Percentiles rank a stretch among this genome's conserved stretches.
These are phyloP conservation scores for Guaruba guarouba DNA, from an alignment of 2,113 vertebrate species.

Conservation along the genomic window DNA sequence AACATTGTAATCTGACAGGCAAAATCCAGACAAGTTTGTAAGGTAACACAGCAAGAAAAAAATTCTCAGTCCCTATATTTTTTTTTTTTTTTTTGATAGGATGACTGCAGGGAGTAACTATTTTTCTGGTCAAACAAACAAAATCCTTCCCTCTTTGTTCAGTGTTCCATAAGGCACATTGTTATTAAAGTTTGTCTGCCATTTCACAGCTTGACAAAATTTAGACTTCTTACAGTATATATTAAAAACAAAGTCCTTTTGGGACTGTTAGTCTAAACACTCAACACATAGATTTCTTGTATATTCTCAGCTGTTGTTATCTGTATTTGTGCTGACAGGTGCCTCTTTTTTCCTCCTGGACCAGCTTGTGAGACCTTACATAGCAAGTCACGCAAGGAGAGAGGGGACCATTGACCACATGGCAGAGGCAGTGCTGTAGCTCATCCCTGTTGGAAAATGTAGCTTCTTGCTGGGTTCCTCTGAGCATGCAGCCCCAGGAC, in stretches of 20 bases:
- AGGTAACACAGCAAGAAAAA: neutral
- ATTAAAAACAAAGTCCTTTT: neutral
- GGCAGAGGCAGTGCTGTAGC: neutral
- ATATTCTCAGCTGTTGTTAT: neutral
- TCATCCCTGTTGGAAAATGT: neutral
- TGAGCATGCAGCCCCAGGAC: accelerated
- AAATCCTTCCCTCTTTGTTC: neutral
- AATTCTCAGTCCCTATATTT: neutral
- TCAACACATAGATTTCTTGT: neutral
- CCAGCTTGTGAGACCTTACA: neutral
- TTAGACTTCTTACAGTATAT: neutral
- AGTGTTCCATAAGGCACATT: neutral
- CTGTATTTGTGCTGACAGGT: neutral
- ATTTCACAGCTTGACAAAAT: neutral
- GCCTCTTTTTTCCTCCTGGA: neutral
- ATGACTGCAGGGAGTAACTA: neutral
- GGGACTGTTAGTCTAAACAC: neutral
- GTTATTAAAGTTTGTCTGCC: neutral
- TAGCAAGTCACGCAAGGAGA: neutral
- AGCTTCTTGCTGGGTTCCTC: neutral
- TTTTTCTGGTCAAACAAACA: neutral
- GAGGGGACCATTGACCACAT: neutral
- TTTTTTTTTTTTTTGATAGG: no score
- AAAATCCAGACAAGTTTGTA: neutral
- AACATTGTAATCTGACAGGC: neutral